These are phyloP conservation scores for Galaxea fascicularis DNA, from an alignment of 92 coral and sea anemone genomes.

Conservation along the genomic window DNA sequence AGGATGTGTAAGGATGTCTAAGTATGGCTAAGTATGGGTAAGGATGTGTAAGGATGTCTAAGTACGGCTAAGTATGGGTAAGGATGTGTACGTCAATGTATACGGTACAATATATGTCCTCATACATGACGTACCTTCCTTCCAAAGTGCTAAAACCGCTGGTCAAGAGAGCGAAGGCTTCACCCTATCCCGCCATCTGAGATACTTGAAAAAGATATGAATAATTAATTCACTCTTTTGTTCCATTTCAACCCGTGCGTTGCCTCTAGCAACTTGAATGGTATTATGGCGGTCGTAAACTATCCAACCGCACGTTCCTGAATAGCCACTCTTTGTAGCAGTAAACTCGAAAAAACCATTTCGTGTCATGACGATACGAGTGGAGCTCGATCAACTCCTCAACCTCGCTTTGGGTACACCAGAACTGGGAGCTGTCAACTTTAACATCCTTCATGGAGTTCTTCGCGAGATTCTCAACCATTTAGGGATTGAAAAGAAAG, in stretches of 20 bases:
- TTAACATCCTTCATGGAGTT: conserved; percentile 93
- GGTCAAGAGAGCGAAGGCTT: not conserved
- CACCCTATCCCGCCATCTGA: not conserved
- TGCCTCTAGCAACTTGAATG: conserved; percentile 75
- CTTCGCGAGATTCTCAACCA: conserved; percentile 89
- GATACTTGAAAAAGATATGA: too few species aligned
- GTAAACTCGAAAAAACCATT: not conserved
- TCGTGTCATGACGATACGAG: conserved; percentile 75
- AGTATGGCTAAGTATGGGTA: too few species aligned
- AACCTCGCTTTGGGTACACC: conserved; percentile 93
- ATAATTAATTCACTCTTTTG: not conserved
- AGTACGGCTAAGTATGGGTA: too few species aligned
- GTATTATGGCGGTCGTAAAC: conserved; percentile 64
- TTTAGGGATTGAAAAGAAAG: conserved; percentile 89
- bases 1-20: too few species aligned
- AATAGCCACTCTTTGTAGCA: conserved; percentile 48
- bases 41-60: too few species aligned
- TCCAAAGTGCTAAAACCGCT: not conserved
- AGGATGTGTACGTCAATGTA: too few species aligned
- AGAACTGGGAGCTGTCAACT: conserved; percentile 96
- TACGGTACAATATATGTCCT: too few species aligned
- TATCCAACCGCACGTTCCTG: conserved; percentile 44
- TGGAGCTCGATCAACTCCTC: conserved; percentile 86
- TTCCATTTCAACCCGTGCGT: conserved; percentile 10
- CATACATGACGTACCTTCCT: too few species aligned